Evolutionary conservation across 2,888 invertebrate species (phyloP), one percentile per base, ranked within the genome.

Genomic region (Selenia dentaria): DNA sequence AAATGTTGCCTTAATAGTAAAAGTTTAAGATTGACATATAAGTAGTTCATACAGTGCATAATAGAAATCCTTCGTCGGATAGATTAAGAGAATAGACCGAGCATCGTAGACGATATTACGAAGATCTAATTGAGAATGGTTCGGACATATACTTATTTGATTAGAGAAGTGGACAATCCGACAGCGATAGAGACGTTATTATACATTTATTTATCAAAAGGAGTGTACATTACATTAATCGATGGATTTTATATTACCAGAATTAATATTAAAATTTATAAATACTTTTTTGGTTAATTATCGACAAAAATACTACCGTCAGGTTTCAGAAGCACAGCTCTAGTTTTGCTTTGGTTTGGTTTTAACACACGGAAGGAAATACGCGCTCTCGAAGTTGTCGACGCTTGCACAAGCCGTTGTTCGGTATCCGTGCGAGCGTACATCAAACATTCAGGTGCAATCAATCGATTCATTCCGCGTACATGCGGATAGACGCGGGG

Each of bases 1-100:
- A 80, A 70, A 67, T 66, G 57, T 68, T 72, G 62, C 61, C 76
- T 79, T 82, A 82, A 63, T 65, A 74, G 62, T 77, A 78, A 67
- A 77, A 74, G 64, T 60, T 70, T 69, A 78, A 78, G 78, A 83
- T 80, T 81, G 79, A 81, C 76, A 70, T 74, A 48, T 65, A n/a
- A n/a, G n/a, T n/a, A 67, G 62, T 71, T 71, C 69, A 74, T 63
- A 69, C 61, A 65, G 81, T 83, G 83, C 80, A 77, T 63, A 67
- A 57, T 52, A 62, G 57, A 63, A 68, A 67, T 68, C 67, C 63
- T 56, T 61, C 57, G 61, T 65, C 57, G 61, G 64, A 67, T 57
- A 61, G 64, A 63, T 59, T 53, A 59, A 62, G 55, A 59, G 64
- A 36, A 67, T 54, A 68, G 59, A 67, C 50, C 57, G 56, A 63